Conservation (phyloP, 2,888 invertebrate genomes). For the Selenia dentaria region DNA sequence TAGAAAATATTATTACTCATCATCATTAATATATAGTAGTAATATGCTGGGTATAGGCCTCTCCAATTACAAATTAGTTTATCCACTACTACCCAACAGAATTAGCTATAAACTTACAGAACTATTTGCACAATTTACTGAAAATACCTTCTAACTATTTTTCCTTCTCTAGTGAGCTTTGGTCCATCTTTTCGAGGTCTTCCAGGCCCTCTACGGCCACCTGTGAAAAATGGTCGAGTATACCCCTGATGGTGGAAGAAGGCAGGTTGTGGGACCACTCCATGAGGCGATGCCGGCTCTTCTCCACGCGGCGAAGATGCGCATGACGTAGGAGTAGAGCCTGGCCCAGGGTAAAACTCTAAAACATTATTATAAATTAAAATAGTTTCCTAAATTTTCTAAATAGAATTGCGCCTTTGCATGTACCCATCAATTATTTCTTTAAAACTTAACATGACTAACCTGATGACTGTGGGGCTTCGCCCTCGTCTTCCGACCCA, state of each 20-base stretch:
- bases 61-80: no score
- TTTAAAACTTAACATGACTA: constrained; percentile 56
- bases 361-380: neutral
- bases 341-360: constrained; percentile 85
- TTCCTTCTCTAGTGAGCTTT: constrained; percentile 75
- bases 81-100: no score
- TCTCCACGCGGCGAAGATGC: constrained; percentile 86
- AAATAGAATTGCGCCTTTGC: no score
- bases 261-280: constrained; percentile 59
- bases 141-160: constrained; percentile 80
- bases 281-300: constrained; percentile 86
- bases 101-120: no score
- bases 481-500: constrained; percentile 90
- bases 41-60: no score
- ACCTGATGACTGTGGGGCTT: constrained; percentile 84
- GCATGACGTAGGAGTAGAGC: constrained; percentile 87
- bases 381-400: no score
- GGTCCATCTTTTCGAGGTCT: constrained; percentile 91
- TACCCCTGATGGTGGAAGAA: constrained; percentile 78
- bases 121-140: no score
- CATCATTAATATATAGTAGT: no score
- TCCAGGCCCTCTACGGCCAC: constrained; percentile 90
- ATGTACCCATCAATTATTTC: no score
- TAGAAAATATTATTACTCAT: no score
- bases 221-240: constrained; percentile 74